Evolutionary conservation across 1,140 invertebrate species (phyloP).

Genomic region (Hydropsyche tenuis): DNA sequence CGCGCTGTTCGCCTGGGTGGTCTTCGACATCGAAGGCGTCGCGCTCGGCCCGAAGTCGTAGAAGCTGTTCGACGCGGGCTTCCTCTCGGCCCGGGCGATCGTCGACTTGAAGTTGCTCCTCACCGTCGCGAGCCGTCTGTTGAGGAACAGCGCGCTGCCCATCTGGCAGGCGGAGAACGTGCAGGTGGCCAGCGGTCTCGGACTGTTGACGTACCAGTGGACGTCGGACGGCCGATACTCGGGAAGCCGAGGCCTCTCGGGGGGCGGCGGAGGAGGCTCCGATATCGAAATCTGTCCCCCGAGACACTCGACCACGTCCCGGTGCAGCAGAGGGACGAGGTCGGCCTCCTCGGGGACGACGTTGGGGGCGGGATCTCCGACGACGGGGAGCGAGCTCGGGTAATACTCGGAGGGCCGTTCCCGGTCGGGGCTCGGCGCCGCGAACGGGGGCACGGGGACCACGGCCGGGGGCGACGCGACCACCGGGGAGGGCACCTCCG

Average conservation of each 20-base stretch:
- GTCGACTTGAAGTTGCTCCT: conserved; percentile 59
- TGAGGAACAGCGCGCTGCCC: conserved; percentile 57
- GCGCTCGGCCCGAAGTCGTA: conserved; percentile 5
- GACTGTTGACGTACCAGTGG: conserved; percentile 58
- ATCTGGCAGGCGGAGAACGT: conserved; percentile 60
- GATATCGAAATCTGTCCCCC: conserved; percentile 52
- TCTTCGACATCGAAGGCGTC: background rate
- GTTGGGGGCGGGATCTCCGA: conserved; percentile 30
- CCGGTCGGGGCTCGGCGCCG: conserved; percentile 32
- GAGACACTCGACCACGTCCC: conserved; percentile 54
- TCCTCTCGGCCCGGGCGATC: conserved; percentile 51
- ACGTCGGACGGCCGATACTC: conserved; percentile 55
- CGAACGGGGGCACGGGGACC: conserved; percentile 50
- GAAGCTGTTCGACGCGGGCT: background rate
- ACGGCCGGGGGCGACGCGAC: conserved; percentile 52
- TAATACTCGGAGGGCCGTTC: conserved; percentile 51
- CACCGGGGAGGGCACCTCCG: conserved; percentile 51
- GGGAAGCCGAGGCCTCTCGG: conserved; percentile 49
- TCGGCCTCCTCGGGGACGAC: conserved; percentile 24
- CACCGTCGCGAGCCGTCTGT: conserved; percentile 58
- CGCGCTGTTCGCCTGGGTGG: conserved; percentile 49
- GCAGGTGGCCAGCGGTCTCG: conserved; percentile 60
- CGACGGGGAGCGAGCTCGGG: conserved; percentile 53
- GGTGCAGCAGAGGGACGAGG: conserved; percentile 38
- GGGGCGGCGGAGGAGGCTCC: conserved; percentile 31